Percentiles rank a stretch among this genome's conserved stretches.
Evolutionary conservation across 2,113 vertebrate species (phyloP).

Genomic region (Campylorhamphus procurvoides): DNA sequence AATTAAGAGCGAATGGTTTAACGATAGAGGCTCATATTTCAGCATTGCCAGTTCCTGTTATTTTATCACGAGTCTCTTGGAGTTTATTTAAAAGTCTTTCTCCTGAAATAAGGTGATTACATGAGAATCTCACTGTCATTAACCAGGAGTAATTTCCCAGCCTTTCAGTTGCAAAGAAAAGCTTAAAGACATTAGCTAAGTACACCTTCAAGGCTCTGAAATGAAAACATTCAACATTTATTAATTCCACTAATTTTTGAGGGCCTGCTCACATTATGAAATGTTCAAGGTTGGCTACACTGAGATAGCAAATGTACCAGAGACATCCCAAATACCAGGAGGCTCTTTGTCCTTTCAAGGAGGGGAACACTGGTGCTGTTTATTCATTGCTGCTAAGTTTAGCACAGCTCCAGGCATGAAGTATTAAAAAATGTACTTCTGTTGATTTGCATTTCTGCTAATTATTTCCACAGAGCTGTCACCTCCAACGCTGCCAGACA

Average conservation of each 20-base stretch:
- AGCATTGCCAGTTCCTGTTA: background rate
- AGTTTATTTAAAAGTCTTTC: constrained; percentile 47
- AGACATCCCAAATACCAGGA: background rate
- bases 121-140: constrained; percentile 22
- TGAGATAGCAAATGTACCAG: background rate
- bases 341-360: background rate
- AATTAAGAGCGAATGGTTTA: constrained; percentile 38
- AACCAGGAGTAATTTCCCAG: constrained; percentile 36
- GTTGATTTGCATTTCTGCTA: constrained; percentile 38
- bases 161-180: constrained; percentile 11
- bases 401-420: background rate
- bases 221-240: constrained; percentile 4
- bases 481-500: background rate
- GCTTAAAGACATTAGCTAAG: background rate
- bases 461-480: background rate
- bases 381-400: constrained; percentile 34
- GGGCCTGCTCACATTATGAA: background rate
- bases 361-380: background rate
- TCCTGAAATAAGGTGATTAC: constrained; percentile 45
- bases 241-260: constrained; percentile 12
- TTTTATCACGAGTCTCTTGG: background rate
- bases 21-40: constrained; percentile 9
- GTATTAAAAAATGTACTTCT: background rate
- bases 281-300: background rate
- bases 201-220: constrained; percentile 35